Evolutionary conservation across 2,888 invertebrate genomes (phyloP), one percentile per base, ranked within the genome.

Genomic region (Mycogona germanica): DNA sequence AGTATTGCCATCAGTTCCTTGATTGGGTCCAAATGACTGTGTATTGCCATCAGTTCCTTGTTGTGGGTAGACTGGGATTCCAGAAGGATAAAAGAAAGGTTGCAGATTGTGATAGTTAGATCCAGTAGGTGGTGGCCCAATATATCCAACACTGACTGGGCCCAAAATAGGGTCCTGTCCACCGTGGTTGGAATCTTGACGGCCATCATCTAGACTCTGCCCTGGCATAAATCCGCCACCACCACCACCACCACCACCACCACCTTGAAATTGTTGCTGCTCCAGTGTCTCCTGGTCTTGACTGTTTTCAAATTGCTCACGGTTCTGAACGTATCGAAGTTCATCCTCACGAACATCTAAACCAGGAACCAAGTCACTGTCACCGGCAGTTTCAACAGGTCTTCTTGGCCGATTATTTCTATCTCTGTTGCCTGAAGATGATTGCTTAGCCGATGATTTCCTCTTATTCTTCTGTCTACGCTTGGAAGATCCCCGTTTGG

Each of bases 41-140:
- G 23, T 28, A 17, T 6, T 32, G 25, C 19, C 49, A 37, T 14
- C 14, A 41, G 41, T 12, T 14, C 37, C 26, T 19, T 37, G 6
- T 21, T 19, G 23, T 3, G 3, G 19, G 7, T 28, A 28, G n/a
- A 30, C 28, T 12, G 49, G 49, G 12, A 49, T 49, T 2, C 49
- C 49, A 19, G 49, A 32, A 19, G 49, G 49, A 19, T 49, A 49
- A 19, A 49, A 49, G 49, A 49, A 49, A 9, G 49, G 49, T 9
- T 49, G 49, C 21, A 23, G 21, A 21, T 32, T 32, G 37, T 49
- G 25, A 17, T 35, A 49, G 23, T 7, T 14, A 9, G 23, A 19
- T 12, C 49, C 49, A 4, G 9, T 19, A 37, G 49, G 49, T 3
- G 49, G 49, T 21, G 35, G 23, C 21, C 49, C 49, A 17, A 49